phyloP scores from a whole-genome alignment of 2,113 vertebrate species.

The Hystrix brachyura region DNA sequence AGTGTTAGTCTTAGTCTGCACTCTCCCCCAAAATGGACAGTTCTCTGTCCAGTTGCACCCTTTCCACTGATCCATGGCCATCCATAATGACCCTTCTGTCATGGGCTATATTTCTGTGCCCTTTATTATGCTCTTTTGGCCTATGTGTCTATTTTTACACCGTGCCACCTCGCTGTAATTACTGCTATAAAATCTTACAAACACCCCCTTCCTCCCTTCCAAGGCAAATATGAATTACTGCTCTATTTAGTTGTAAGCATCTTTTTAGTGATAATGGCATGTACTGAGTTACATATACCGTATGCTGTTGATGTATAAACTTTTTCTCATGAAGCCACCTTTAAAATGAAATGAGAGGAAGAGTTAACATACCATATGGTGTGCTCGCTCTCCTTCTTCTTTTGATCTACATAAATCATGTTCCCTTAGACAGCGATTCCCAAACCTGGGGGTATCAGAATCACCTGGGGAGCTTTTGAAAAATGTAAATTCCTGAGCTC shows the following conservation, averaged over 20 bases:
- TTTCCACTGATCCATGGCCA: neutral
- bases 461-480: conserved; percentile 62
- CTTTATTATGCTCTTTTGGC: neutral
- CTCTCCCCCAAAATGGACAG: neutral
- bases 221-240: neutral
- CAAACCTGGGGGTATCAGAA: conserved; percentile 61
- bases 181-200: neutral
- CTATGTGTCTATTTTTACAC: neutral
- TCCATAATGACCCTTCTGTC: neutral
- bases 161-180: neutral
- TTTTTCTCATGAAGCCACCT: neutral
- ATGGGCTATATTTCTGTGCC: neutral
- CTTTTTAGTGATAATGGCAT: neutral
- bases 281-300: neutral
- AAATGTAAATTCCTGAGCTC: conserved; percentile 54
- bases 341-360: conserved; percentile 62
- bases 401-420: conserved; percentile 69
- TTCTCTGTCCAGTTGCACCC: neutral
- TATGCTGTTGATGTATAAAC: neutral
- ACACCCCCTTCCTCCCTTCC: neutral
- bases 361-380: conserved; percentile 55
- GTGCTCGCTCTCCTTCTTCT: conserved; percentile 13
- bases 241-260: neutral
- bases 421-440: conserved; percentile 67
- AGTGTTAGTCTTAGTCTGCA: neutral